Evolutionary conservation across 1,140 invertebrate species (phyloP).

Genomic region (Dendrolimus punctatus): DNA sequence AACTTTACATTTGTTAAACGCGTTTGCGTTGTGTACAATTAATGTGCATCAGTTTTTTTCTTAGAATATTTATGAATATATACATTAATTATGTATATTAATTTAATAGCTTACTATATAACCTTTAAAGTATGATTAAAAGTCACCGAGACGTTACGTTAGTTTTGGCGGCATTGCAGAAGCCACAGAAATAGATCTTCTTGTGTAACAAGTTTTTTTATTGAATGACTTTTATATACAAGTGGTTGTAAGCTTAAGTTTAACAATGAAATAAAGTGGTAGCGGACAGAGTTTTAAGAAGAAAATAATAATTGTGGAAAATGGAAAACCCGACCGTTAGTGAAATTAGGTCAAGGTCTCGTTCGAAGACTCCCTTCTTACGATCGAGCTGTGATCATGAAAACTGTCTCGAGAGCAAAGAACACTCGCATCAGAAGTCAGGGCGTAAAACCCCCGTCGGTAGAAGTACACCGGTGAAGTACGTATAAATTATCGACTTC

Average conservation of each 20-base stretch:
- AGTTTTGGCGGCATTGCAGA: slow-evolving; percentile 63
- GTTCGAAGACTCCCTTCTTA: slow-evolving; percentile 76
- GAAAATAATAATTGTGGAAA: slow-evolving; percentile 11
- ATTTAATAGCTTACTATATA: slow-evolving; percentile 1
- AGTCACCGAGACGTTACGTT: slow-evolving; percentile 33
- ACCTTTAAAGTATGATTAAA: slow-evolving; percentile 13
- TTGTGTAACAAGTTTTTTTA: slow-evolving; percentile 61
- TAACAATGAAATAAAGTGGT: slow-evolving; percentile 22
- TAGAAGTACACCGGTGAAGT: slow-evolving; percentile 70
- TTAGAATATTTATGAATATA: slow-evolving; percentile 6
- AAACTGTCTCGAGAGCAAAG: slow-evolving; percentile 61
- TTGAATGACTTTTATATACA: slow-evolving; percentile 35
- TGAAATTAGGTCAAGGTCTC: slow-evolving; percentile 72
- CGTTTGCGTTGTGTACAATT: slow-evolving; percentile 18
- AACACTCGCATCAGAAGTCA: slow-evolving; percentile 66
- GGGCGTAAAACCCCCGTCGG: slow-evolving; percentile 64
- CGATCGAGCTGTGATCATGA: slow-evolving; percentile 71
- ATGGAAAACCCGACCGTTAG: slow-evolving; percentile 59
- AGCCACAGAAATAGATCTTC: slow-evolving; percentile 67
- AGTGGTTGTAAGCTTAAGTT: neutral
- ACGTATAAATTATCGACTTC: slow-evolving; percentile 24
- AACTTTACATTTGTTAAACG: slow-evolving; percentile 35
- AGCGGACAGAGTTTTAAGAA: slow-evolving; percentile 19
- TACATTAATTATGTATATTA: slow-evolving; percentile 5
- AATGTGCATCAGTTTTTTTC: slow-evolving; percentile 15